Conservation (phyloP, 1,140 invertebrate genomes). For the Drosophila pseudoobscura region DNA sequence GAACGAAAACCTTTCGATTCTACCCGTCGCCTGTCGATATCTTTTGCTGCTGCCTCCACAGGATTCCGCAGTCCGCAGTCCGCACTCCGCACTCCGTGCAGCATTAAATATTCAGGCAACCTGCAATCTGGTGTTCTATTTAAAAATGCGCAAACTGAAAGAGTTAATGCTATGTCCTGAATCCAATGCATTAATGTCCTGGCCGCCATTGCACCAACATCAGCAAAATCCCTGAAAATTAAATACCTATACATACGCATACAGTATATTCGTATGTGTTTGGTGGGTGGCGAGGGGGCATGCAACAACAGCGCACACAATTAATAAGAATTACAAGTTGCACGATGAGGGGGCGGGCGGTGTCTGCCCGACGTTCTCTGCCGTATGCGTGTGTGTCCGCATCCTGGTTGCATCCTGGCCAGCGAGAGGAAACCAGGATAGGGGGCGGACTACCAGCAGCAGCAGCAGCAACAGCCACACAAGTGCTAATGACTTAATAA, state of each 20-base stretch:
- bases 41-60: too few relatives aligned
- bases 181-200: conserved; percentile 43
- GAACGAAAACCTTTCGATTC: too few relatives aligned
- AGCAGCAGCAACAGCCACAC: conserved; percentile 58
- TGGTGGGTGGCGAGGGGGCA: not conserved
- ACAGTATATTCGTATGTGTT: not conserved
- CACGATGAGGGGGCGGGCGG: conserved; percentile 37
- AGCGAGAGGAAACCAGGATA: conserved; percentile 17
- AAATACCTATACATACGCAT: conserved; percentile 2
- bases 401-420: conserved; percentile 30
- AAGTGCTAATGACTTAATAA: conserved; percentile 83
- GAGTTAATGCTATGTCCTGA: conserved; percentile 46
- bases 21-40: not conserved
- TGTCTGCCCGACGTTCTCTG: not conserved
- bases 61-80: too few relatives aligned
- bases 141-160: conserved; percentile 46
- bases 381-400: conserved; percentile 30
- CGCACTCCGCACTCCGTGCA: too few relatives aligned
- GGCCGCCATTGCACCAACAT: conserved; percentile 15
- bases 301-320: conserved; percentile 60
- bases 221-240: conserved; percentile 27
- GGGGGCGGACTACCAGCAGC: conserved; percentile 45
- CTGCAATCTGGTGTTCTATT: conserved; percentile 46
- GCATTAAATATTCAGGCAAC: conserved; percentile 34
- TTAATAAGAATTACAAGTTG: conserved; percentile 83